Base-by-base conservation (phyloP, 2,888 invertebrate species). In the Caenorhabditis sulstoni region DNA sequence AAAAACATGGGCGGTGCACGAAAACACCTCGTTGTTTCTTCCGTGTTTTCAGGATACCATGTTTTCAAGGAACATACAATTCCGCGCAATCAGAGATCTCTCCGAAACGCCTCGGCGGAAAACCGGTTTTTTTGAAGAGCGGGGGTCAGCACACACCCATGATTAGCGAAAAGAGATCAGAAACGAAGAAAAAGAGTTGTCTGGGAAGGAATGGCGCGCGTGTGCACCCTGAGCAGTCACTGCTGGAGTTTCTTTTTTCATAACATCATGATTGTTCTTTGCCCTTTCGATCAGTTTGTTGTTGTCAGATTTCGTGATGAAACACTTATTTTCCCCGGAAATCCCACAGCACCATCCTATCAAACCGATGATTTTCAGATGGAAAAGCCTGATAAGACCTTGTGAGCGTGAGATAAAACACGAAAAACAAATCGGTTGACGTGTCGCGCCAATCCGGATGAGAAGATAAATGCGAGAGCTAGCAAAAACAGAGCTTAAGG, bases 341-440 rank as follows among this genome's bases (percentile, higher is more conserved):
- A 41, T 61, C 61, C 39, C 61, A 70, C 61, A 70, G 55, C 55
- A 71, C 62, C 62, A 41, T 62, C 62, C 29, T 29, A 29, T 23
- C 37, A 55, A 20, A 35, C 39, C 39, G 58, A 52, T 35, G 59
- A 68, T 55, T 61, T 70, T 55, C 45, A 61, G 53, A 47, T 53
- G 61, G 70, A 70, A 68, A 70, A 61, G 52, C 58, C 50, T 61
- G 70, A 70, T 61, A 70, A 70, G 11, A 41, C 2, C 12, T 14
- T 14, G 41, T 11, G 45, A 45, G 58, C 16, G 44, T 37, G 39
- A 45, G 68, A 45, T 55, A 47, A 61, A n/a, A n/a, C n/a, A n/a
- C 29, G 29, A 14, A 61, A 61, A 70, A 53, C 52, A 70, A 61
- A 61, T 70, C 53, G 55, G 53, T 52, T 70, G 70, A 61, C 61